Evolutionary conservation across 1,140 invertebrate genomes (phyloP), one percentile per base, ranked within the genome.

Genomic region (Atta colombica): DNA sequence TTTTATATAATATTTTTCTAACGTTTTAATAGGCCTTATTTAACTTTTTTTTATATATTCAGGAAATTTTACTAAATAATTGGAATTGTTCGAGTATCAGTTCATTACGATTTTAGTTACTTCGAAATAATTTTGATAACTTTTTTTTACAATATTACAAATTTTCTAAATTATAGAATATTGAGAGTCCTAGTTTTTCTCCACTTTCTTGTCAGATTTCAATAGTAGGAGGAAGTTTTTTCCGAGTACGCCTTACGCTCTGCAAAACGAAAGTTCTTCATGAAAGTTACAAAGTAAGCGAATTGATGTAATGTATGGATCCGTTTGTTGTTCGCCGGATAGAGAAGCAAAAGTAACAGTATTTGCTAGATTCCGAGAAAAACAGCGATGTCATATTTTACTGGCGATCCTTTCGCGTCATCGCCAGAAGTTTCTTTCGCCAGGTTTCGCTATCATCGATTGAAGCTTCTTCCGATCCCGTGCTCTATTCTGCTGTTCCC

Each of bases 381-480:
- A 71, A 71, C 53, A 81, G 10, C n/a, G 49, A 16, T 45, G 78
- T 71, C 65, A 86, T 88, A 81, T 74, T 88, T 89, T 86, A 81
- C 55, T 28, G 4, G 16, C 18, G 55, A 75, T 63, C 61, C 65
- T 58, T 31, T 75, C 45, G 55, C 18, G 49, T 58, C 45, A 31
- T 72, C 53, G 55, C 53, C 45, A 58, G 63, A 88, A 85, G 75
- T 88, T 80, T 69, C 81, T 60, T 69, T 78, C 25, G 25, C n/a
- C 31, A 10, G 10, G 75, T 74, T 60, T 61, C 35, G 1, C 49
- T 53, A 18, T 77, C 31, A 39, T 21, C 53, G 68, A 74, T 28
- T 88, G 71, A 85, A 88, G n/a, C 74, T 45, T 25, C 53, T 16
- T 55, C 58, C 31, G 21, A 45, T 16, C 39, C 7, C 16, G 21